phyloP scores from a whole-genome alignment of 2,797 vertebrate species.

The Acanthopagrus latus region DNA sequence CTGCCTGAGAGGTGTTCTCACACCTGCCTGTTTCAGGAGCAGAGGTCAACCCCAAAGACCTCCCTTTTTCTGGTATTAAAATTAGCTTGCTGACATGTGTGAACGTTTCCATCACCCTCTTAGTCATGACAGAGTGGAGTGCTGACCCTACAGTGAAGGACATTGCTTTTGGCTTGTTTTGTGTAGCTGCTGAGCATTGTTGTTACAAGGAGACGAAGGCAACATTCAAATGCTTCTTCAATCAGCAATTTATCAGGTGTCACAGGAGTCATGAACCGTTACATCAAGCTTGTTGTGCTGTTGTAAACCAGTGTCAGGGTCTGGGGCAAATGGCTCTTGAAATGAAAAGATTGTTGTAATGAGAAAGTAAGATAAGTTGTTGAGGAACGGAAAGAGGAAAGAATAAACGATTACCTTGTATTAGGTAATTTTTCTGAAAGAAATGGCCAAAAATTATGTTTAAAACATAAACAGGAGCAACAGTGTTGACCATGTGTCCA shows the following conservation, averaged over 20 bases:
- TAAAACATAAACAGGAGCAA: too few species aligned
- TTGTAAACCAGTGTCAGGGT: constrained; percentile 26
- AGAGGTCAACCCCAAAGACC: constrained; percentile 66
- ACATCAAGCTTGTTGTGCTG: constrained; percentile 3
- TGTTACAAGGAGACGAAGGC: background rate
- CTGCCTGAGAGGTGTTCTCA: constrained; percentile 79
- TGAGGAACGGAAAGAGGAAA: constrained; percentile 14
- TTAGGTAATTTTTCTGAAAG: too few species aligned
- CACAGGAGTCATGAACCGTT: background rate
- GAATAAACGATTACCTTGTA: constrained; percentile 11
- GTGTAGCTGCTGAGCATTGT: background rate
- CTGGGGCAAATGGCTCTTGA: constrained; percentile 13
- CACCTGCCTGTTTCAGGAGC: constrained; percentile 75
- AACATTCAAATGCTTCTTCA: constrained; percentile 24
- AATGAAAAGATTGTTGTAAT: constrained; percentile 17
- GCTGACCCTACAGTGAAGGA: constrained; percentile 40
- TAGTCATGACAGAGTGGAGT: constrained; percentile 41
- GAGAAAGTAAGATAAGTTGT: constrained; percentile 30
- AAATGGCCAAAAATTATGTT: too few species aligned
- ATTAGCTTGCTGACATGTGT: constrained; percentile 71
- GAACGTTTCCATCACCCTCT: constrained; percentile 62
- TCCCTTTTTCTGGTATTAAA: constrained; percentile 56
- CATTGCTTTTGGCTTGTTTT: constrained; percentile 28
- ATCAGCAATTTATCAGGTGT: constrained; percentile 44
- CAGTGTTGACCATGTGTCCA: too few species aligned